A percentile compares a stretch with the other conserved stretches of the same genome.
These are phyloP conservation scores for Aleiodes leptofemur DNA, from an alignment of 2,888 invertebrate species.

Conservation along the genomic window DNA sequence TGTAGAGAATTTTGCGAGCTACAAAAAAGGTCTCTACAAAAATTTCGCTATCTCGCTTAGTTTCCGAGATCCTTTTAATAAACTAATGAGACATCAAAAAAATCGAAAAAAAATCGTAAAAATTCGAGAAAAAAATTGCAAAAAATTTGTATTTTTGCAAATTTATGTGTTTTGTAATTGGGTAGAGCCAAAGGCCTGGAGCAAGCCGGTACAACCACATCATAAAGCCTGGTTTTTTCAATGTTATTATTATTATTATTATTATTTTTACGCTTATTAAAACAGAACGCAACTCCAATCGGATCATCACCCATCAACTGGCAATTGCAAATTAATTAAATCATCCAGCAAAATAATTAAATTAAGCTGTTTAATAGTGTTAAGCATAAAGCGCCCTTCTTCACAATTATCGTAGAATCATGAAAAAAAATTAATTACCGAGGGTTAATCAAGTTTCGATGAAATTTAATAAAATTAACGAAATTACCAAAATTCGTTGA, in stretches of 20 bases:
- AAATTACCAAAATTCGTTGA: too few relatives aligned
- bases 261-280: constrained; percentile 32
- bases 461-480: background rate
- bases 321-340: constrained; percentile 62
- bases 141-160: too few relatives aligned
- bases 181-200: constrained; percentile 68
- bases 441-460: too few relatives aligned
- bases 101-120: too few relatives aligned
- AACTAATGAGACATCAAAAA: background rate
- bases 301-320: constrained; percentile 66
- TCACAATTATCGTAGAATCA: background rate
- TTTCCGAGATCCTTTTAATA: too few relatives aligned
- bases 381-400: background rate
- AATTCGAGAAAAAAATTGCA: background rate
- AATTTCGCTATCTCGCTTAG: too few relatives aligned
- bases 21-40: constrained; percentile 17
- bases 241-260: constrained; percentile 27
- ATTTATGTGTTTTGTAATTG: constrained; percentile 22
- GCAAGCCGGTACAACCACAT: constrained; percentile 74
- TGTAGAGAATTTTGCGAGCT: background rate
- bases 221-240: constrained; percentile 48
- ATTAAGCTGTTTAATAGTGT: background rate
- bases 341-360: background rate
- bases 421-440: too few relatives aligned
- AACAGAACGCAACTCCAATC: constrained; percentile 74